phyloP scores from a whole-genome alignment of 2,113 vertebrate species.

The Microcebus griseorufus region DNA sequence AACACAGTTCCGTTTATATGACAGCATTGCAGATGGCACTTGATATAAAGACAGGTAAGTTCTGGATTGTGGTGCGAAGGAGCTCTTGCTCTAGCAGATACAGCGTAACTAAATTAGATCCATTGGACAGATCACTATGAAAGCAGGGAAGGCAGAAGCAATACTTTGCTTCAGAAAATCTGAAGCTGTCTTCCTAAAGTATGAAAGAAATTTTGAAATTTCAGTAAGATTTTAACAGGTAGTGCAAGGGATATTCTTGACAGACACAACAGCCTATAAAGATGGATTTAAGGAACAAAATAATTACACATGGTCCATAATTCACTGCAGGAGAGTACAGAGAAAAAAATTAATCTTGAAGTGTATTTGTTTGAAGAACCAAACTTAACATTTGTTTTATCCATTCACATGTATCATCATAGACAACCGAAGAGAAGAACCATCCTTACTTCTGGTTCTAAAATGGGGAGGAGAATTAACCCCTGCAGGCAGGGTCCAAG shows the following conservation, averaged over 20 bases:
- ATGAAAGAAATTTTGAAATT: neutral
- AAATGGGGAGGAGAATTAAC: conserved; percentile 96
- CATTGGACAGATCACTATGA: neutral
- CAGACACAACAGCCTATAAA: neutral
- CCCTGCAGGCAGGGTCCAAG: conserved; percentile 93
- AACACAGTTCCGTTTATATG: neutral
- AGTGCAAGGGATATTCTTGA: neutral
- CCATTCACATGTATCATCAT: conserved; percentile 12
- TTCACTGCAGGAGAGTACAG: neutral
- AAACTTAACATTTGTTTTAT: conserved; percentile 34
- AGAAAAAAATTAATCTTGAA: neutral
- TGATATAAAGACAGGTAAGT: neutral
- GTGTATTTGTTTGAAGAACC: neutral
- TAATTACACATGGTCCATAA: neutral
- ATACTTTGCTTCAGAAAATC: neutral
- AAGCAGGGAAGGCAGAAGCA: neutral
- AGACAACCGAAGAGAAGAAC: conserved; percentile 91
- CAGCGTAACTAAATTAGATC: neutral
- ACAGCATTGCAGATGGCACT: neutral
- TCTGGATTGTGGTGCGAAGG: neutral
- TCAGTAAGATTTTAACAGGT: conserved; percentile 1
- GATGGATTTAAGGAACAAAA: neutral
- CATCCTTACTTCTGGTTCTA: conserved; percentile 91
- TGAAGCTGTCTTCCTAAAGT: neutral
- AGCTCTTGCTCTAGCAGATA: neutral